Percentiles rank a stretch among this genome's conserved stretches.
These are phyloP conservation scores for Lasioglossum oenotherae DNA, from an alignment of 2,888 invertebrate species.

Conservation along the genomic window DNA sequence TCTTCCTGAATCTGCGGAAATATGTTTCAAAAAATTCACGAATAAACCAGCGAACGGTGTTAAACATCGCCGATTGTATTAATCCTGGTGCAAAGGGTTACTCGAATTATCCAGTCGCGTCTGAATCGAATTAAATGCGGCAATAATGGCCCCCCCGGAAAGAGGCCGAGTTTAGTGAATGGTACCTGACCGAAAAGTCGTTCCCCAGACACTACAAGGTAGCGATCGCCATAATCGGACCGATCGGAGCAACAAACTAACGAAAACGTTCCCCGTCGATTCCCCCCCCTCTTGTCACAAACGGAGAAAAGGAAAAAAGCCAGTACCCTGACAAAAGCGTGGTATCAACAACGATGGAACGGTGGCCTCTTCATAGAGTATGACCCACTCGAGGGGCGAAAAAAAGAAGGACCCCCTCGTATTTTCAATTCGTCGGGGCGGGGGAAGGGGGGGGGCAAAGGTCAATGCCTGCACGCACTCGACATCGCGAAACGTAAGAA, in stretches of 20 bases:
- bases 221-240: not conserved
- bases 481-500: constrained; percentile 78
- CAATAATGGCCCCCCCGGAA: not conserved
- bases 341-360: constrained; percentile 63
- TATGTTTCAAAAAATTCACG: not conserved
- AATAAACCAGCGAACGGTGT: not conserved
- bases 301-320: not conserved
- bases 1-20: not conserved
- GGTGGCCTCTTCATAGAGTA: constrained; percentile 62
- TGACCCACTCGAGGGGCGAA: constrained; percentile 73
- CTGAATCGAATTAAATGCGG: not conserved
- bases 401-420: constrained; percentile 71
- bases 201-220: not conserved
- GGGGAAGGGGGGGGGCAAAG: constrained; percentile 65
- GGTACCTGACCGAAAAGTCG: constrained; percentile 7
- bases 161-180: not conserved
- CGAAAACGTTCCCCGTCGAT: not conserved
- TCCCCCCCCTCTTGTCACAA: constrained; percentile 12
- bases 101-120: not conserved
- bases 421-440: constrained; percentile 63
- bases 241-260: constrained; percentile 31
- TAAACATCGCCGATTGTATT: not conserved
- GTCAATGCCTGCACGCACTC: constrained; percentile 78
- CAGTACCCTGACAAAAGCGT: constrained; percentile 55
- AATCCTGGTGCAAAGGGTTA: not conserved